Conservation (phyloP, 2,113 vertebrate species). For the Onychorhynchus coronatus region DNA sequence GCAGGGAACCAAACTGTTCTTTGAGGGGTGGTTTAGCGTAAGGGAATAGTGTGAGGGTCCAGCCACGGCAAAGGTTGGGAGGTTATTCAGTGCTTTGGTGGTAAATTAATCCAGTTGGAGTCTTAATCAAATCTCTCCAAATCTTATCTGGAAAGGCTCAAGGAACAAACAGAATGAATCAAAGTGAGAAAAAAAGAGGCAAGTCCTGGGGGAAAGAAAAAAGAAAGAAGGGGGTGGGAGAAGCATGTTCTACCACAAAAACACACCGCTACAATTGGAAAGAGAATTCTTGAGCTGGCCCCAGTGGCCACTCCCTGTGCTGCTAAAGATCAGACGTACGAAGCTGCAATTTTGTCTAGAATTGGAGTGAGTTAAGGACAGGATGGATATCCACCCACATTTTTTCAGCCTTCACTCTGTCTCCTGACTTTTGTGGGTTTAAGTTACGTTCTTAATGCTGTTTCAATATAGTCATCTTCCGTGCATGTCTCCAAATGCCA, state of each 20-base stretch:
- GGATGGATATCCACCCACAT: conserved; percentile 53
- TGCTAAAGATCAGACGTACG: conserved; percentile 30
- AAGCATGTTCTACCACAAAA: background rate
- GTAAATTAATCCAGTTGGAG: background rate
- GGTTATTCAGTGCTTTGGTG: conserved; percentile 7
- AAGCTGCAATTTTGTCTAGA: conserved; percentile 39
- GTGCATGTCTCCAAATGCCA: background rate
- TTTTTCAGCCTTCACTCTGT: conserved; percentile 26
- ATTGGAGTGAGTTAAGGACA: conserved; percentile 57
- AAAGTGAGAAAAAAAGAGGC: background rate
- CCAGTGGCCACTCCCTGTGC: conserved; percentile 48
- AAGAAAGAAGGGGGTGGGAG: background rate
- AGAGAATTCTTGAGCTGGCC: conserved; percentile 50
- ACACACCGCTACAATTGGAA: background rate
- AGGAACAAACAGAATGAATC: background rate
- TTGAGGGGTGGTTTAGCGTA: conserved; percentile 35
- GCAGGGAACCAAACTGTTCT: conserved; percentile 30
- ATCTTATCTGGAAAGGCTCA: background rate
- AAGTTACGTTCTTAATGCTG: background rate
- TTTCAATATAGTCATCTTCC: background rate
- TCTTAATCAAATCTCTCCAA: conserved; percentile 10
- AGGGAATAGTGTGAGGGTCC: conserved; percentile 1
- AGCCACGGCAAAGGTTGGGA: background rate
- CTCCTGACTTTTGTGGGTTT: conserved; percentile 34
- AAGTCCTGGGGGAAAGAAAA: background rate